phyloP scores from a whole-genome alignment of 2,113 vertebrate genomes.

The Elephantulus edwardii region DNA sequence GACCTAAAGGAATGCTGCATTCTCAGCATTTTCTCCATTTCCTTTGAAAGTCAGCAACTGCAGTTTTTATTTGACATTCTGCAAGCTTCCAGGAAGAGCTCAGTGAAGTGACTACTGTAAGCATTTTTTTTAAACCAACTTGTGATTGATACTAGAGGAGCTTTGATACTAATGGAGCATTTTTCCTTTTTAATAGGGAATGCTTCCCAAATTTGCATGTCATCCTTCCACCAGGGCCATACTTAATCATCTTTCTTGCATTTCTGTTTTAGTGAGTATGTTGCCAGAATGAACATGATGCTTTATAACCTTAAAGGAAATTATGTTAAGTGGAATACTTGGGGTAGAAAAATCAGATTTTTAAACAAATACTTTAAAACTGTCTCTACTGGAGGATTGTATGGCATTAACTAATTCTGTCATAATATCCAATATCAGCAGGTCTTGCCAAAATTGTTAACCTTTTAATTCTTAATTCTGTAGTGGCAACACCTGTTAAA shows the following conservation, averaged over 20 bases:
- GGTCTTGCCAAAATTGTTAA: slow-evolving; percentile 28
- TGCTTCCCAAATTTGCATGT: neutral
- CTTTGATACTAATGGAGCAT: slow-evolving; percentile 47
- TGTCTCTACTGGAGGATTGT: neutral
- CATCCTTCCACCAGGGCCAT: neutral
- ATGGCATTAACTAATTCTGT: neutral
- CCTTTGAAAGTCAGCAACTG: slow-evolving; percentile 83
- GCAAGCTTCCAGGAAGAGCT: slow-evolving; percentile 84
- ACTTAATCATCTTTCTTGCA: neutral
- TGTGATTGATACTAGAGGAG: slow-evolving; percentile 43
- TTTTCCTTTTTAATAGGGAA: neutral
- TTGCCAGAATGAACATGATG: neutral
- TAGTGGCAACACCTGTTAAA: neutral
- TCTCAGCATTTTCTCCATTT: slow-evolving; percentile 93
- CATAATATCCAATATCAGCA: neutral
- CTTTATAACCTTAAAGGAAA: slow-evolving; percentile 53
- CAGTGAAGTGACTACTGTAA: slow-evolving; percentile 80
- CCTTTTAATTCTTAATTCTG: slow-evolving; percentile 40
- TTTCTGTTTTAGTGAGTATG: neutral
- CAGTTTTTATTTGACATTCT: slow-evolving; percentile 85
- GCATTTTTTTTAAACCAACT: slow-evolving; percentile 67
- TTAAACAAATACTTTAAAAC: slow-evolving; percentile 1
- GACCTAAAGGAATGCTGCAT: slow-evolving; percentile 82
- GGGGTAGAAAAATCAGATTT: slow-evolving; percentile 52
- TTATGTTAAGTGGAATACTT: slow-evolving; percentile 57